Base-by-base conservation (phyloP, 2,888 invertebrate genomes). In the Drosophila neonasuta region DNA sequence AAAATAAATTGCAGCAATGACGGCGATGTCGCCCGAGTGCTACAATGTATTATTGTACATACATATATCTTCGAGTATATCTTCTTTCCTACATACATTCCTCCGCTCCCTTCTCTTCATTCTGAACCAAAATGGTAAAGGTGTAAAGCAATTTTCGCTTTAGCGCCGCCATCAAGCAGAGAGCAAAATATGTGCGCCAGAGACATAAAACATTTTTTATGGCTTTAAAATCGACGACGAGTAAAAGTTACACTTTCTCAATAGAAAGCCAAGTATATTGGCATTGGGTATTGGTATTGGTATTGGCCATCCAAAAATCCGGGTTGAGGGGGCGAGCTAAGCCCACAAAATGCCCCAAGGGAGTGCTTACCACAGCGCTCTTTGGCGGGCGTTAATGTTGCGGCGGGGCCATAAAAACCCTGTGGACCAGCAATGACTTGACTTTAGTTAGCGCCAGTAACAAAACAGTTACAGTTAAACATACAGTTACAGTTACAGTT, bases 141-240 rank as follows among this genome's bases (percentile, higher is more conserved):
- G 86, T 80, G 86, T 71, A 71, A 78, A 78, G 64, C 86, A 69
- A 86, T 86, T 86, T 86, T 83, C 65, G 69, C 51, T 65, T 74
- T 67, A 74, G 71, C 77, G 80, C 80, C 80, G 65, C 68, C 68
- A 66, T 55, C 54, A 44, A 48, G 55, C 52, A 34, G 11, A 34
- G 4, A 41, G 24, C 24, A 20, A 71, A 71, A 71, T 58, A 77
- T 74, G 63, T 71, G 67, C 68, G 72, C 51, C 68, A 68, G 36
- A 60, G 64, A 71, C 87, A 84, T 84, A 87, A 84, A 84, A 87
- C 87, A 84, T 87, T 85, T 87, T 87, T 84, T 86, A 82, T 86
- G 63, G 78, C 83, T 82, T 83, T 86, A 87, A 84, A 84, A 87
- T 80, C 86, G 72, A 71, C 74, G 60, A 30, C 20, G 74, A 73